Percentiles rank a stretch among this genome's conserved stretches.
Conservation (phyloP, 2,113 vertebrate species). For the Microtus ochrogaster region DNA sequence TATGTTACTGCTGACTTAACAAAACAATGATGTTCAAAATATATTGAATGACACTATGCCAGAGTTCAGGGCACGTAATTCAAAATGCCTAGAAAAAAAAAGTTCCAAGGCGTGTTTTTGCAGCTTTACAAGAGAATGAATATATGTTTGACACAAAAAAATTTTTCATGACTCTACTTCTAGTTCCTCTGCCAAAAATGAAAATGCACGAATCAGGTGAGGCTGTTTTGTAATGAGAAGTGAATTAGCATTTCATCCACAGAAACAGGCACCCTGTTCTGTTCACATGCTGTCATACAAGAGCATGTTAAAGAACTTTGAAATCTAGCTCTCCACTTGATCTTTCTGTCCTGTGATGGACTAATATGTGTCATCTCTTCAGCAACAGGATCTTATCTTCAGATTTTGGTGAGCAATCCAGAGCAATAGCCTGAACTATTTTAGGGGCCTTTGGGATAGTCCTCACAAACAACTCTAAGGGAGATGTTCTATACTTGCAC, state of each 20-base stretch:
- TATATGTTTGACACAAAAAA: neutral
- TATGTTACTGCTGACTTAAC: conserved; percentile 70
- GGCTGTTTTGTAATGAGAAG: neutral
- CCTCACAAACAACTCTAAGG: neutral
- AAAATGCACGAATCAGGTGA: neutral
- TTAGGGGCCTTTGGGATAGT: neutral
- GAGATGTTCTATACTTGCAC: neutral
- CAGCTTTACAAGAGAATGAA: conserved; percentile 48
- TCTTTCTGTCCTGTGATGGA: neutral
- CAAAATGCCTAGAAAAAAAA: conserved; percentile 32
- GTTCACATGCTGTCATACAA: neutral
- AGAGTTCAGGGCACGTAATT: conserved; percentile 59
- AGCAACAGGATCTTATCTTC: neutral
- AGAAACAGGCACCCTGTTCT: neutral
- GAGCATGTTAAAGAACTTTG: neutral
- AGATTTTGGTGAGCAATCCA: neutral
- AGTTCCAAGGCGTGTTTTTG: conserved; percentile 27
- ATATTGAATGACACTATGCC: conserved; percentile 1
- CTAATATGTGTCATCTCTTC: neutral
- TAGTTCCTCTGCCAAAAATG: conserved; percentile 2
- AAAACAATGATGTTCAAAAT: conserved; percentile 55
- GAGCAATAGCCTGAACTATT: neutral
- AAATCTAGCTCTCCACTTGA: neutral
- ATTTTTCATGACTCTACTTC: conserved; percentile 13
- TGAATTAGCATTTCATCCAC: conserved; percentile 11